phyloP scores from a whole-genome alignment of 2,113 vertebrate species.

The Bos indicus region DNA sequence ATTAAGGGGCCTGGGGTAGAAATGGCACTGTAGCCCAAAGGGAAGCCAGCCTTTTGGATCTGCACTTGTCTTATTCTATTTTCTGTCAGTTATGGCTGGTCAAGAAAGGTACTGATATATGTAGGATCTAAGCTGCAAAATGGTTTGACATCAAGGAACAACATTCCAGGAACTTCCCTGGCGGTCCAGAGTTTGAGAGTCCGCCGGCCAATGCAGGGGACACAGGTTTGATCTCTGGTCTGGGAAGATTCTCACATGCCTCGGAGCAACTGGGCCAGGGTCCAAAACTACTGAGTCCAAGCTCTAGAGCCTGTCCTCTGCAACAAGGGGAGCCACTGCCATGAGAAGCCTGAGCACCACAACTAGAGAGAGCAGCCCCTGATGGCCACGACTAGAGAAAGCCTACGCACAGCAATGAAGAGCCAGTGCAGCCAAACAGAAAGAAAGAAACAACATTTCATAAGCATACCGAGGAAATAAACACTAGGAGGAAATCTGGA shows the following conservation, averaged over 20 bases:
- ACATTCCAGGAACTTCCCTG: background rate
- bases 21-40: background rate
- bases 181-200: background rate
- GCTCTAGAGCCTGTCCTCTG: background rate
- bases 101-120: background rate
- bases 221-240: background rate
- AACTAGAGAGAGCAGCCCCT: background rate
- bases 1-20: background rate
- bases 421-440: background rate
- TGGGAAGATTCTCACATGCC: background rate
- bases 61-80: background rate
- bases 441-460: background rate
- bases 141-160: background rate
- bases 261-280: background rate
- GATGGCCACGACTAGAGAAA: background rate
- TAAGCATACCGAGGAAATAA: background rate
- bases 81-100: background rate
- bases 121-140: background rate
- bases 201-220: background rate
- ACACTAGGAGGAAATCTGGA: background rate
- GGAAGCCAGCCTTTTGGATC: background rate
- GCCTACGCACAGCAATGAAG: background rate
- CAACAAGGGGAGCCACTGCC: background rate
- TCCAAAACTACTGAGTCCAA: background rate
- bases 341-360: background rate